Percentiles rank a stretch among this genome's conserved stretches.
Conservation (phyloP, 2,888 invertebrate genomes). For the Agrilus cyanescens region DNA sequence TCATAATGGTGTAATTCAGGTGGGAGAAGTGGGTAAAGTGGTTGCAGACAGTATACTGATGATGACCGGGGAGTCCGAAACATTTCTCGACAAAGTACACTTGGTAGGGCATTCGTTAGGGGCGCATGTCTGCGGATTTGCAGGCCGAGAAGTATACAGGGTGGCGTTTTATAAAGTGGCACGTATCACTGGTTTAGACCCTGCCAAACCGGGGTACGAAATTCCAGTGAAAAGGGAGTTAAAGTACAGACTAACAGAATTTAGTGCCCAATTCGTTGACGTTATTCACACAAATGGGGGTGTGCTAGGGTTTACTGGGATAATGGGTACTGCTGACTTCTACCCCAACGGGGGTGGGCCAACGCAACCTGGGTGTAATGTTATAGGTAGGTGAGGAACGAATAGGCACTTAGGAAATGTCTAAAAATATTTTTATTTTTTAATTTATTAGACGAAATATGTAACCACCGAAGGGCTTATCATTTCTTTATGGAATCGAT, state of each 20-base stretch:
- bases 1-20: neutral
- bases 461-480: neutral
- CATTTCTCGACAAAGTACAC: neutral
- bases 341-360: conserved; percentile 1
- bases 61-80: neutral
- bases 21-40: neutral
- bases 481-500: conserved; percentile 2
- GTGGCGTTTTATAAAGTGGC: neutral
- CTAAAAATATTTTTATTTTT: no score
- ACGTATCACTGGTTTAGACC: conserved; percentile 1
- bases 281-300: conserved; percentile 3
- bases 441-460: neutral
- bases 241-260: neutral
- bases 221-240: neutral
- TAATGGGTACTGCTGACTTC: neutral
- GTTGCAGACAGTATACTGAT: conserved; percentile 1
- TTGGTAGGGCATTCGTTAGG: conserved; percentile 3
- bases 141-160: neutral
- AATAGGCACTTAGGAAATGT: no score
- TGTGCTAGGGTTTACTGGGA: neutral
- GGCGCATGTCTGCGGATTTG: conserved; percentile 3
- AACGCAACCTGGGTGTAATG: conserved; percentile 2
- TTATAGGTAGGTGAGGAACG: neutral
- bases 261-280: conserved; percentile 1
- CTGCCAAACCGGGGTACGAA: neutral